Base-by-base conservation (phyloP, 2,113 vertebrate species). In the Ochotona curzoniae region DNA sequence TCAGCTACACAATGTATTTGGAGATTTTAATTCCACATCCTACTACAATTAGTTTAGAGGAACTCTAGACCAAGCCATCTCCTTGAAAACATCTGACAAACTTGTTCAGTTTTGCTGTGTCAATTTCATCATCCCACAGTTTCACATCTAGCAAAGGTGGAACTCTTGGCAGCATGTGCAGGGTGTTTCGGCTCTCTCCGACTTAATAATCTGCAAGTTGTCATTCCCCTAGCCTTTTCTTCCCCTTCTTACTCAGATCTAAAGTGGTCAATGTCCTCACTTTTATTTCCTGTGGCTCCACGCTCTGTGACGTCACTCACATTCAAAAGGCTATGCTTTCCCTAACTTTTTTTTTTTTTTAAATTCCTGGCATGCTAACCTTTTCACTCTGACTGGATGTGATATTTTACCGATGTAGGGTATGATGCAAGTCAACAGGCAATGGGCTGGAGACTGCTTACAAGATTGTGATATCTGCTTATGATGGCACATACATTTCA, bases 81-180 rank as follows among this genome's bases (percentile, higher is more conserved):
- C 99, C 98, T 90, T 98, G 98, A 79, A 99, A 98, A 90, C 98
- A 99, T 90, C 99, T 98, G 17, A 99, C 99, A 4, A 98, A 99
- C 96, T 99, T 99, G 94, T 99, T 99, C 23, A 99, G 93, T 95
- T 99, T 99, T 0, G 97, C 94, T 99, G 99, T 99, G 91, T 99
- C 99, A 0, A 99, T 99, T 97, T 99, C 99, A n/a, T 99, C 99
- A 51, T 99, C 99, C 99, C 99, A 99, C 8, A 99, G 99, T 78
- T 99, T 99, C 85, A 99, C 99, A 69, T 99, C 99, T 95, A 99
- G 93, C 78, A 99, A 99, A 98, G 90, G 99, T 97, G 0, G 99
- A 99, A 8, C 99, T 99, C 90, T 99, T 99, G 54, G 99, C 99
- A 83, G 99, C 98, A 73, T 99, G 98, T 2, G 98, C 96, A 54